Percentiles rank a stretch among this genome's conserved stretches.
phyloP scores from a whole-genome alignment of 2,888 invertebrate species.

The Oxyteleia sp. region DNA sequence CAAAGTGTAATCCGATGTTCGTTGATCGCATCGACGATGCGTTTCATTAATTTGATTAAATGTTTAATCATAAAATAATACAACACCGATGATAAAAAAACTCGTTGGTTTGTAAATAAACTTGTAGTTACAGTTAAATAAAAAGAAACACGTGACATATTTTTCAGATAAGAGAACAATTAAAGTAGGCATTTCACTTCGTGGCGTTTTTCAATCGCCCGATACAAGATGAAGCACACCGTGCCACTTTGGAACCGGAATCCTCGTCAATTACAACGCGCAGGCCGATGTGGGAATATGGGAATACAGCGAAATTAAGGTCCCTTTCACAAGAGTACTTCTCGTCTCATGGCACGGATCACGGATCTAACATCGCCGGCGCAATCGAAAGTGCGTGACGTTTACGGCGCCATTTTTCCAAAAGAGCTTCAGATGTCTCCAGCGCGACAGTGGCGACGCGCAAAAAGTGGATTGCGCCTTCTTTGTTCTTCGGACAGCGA shows the following conservation, averaged over 20 bases:
- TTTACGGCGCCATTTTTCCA: conserved; percentile 4
- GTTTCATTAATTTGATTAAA: no score
- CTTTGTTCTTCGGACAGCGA: no score
- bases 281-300: conserved; percentile 33
- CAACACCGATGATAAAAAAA: no score
- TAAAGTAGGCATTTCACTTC: conserved; percentile 34
- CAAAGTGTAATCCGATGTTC: no score
- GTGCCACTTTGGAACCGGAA: conserved; percentile 66
- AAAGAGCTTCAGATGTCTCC: neutral
- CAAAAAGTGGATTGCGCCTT: neutral
- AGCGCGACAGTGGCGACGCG: neutral
- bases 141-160: conserved; percentile 7
- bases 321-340: conserved; percentile 59
- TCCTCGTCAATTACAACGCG: conserved; percentile 42
- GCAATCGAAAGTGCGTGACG: conserved; percentile 42
- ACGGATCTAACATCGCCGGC: conserved; percentile 36
- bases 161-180: conserved; percentile 32
- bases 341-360: conserved; percentile 35
- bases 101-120: no score
- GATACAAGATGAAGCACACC: conserved; percentile 21
- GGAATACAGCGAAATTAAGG: conserved; percentile 69
- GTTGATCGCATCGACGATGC: no score
- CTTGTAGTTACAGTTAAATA: no score
- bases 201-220: conserved; percentile 19
- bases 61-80: no score